phyloP scores from a whole-genome alignment of 2,113 vertebrate species.

The Xenopus borealis region DNA sequence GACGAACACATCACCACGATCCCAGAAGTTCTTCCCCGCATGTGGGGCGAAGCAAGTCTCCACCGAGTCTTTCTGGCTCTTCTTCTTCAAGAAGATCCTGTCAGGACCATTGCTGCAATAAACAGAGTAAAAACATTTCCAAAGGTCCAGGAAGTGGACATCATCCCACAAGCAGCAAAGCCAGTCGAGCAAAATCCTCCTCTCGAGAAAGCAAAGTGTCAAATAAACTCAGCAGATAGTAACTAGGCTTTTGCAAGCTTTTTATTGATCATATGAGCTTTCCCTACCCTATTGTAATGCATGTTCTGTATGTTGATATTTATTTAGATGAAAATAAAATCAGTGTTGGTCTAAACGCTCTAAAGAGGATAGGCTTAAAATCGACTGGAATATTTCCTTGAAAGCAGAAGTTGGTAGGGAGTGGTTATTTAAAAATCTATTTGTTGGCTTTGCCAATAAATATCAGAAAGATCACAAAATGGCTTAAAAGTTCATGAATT shows the following conservation, averaged over 20 bases:
- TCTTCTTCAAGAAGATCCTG: conserved; percentile 87
- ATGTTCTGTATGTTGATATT: conserved; percentile 71
- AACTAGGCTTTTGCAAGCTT: conserved; percentile 50
- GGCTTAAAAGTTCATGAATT: not conserved
- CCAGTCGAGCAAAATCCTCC: conserved; percentile 64
- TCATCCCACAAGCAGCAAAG: conserved; percentile 74
- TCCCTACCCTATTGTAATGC: conserved; percentile 59
- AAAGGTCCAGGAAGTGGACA: conserved; percentile 71
- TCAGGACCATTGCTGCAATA: conserved; percentile 84
- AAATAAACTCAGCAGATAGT: conserved; percentile 96
- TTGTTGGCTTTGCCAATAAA: not conserved
- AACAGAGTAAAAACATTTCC: conserved; percentile 72
- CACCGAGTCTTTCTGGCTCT: conserved; percentile 91
- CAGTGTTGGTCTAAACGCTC: conserved; percentile 63
- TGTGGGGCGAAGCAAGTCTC: conserved; percentile 88
- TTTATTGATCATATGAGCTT: conserved; percentile 18
- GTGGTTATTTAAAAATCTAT: not conserved
- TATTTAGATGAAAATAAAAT: conserved; percentile 59
- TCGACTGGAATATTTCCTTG: conserved; percentile 25
- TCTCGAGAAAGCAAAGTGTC: conserved; percentile 84
- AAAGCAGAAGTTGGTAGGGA: conserved; percentile 7
- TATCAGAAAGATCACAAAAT: not conserved
- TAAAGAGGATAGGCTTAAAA: conserved; percentile 59
- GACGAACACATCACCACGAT: conserved; percentile 74
- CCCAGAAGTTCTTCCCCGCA: conserved; percentile 77